Conservation (phyloP, 2,113 vertebrate species). For the Tachysurus vachellii region DNA sequence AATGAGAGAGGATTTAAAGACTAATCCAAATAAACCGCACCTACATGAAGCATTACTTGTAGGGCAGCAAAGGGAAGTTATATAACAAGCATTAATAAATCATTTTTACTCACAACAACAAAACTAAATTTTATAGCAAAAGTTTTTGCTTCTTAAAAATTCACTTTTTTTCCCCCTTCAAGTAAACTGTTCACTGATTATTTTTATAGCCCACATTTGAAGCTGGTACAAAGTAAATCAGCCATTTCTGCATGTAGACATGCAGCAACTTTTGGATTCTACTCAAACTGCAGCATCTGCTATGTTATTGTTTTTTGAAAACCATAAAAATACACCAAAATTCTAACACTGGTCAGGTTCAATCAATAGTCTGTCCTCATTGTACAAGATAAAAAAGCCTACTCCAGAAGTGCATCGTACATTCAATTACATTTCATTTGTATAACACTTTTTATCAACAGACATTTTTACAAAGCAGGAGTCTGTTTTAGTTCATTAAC, state of each 20-base stretch:
- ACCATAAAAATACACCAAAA: not conserved
- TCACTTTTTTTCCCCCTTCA: no score
- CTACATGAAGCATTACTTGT: not conserved
- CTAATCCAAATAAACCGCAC: constrained; percentile 1
- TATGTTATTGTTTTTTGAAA: not conserved
- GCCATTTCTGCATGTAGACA: not conserved
- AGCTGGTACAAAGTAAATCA: not conserved
- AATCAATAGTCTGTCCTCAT: not conserved
- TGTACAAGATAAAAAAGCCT: not conserved
- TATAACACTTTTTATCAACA: not conserved
- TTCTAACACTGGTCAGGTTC: not conserved
- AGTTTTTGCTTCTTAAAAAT: no score
- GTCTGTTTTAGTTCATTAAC: not conserved
- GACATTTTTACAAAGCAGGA: not conserved
- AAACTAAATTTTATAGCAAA: no score
- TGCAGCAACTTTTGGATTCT: not conserved
- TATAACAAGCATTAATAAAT: not conserved
- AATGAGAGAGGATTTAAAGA: not conserved
- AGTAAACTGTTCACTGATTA: not conserved
- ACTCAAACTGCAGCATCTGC: not conserved
- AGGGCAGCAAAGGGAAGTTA: not conserved
- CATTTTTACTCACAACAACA: no score
- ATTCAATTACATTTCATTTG: not conserved
- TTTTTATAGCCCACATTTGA: not conserved
- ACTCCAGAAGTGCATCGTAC: not conserved